Conservation (phyloP, 2,888 invertebrate genomes). For the Nematopogon swammerdamellus region DNA sequence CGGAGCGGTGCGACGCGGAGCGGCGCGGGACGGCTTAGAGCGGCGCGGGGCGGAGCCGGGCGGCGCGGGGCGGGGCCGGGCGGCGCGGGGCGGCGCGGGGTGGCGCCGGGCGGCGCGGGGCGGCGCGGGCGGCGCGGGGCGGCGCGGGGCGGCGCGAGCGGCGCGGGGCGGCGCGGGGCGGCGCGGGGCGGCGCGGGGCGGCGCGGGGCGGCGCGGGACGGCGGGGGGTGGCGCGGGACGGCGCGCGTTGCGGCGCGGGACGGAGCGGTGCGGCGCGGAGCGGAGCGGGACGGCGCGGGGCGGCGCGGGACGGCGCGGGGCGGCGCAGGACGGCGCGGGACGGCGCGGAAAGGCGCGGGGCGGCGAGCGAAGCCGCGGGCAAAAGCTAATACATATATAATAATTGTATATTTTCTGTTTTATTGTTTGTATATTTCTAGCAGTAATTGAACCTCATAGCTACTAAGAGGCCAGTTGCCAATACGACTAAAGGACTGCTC, state of each 20-base stretch:
- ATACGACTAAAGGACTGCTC: too few relatives aligned
- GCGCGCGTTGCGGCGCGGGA: too few relatives aligned
- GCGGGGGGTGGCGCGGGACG: too few relatives aligned
- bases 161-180: conserved; percentile 14
- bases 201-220: conserved; percentile 18
- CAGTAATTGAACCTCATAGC: conserved; percentile 3
- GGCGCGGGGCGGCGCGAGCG: conserved; percentile 10
- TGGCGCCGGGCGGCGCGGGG: conserved; percentile 12
- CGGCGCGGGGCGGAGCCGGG: conserved; percentile 20
- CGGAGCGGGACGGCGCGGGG: conserved; percentile 14
- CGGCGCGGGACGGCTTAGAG: conserved; percentile 19
- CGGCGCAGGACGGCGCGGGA: too few relatives aligned
- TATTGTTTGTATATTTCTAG: conserved; percentile 9
- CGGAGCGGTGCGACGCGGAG: too few relatives aligned
- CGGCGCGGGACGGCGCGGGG: conserved; percentile 9
- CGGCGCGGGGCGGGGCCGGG: too few relatives aligned
- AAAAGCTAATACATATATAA: too few relatives aligned
- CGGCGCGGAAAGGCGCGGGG: too few relatives aligned
- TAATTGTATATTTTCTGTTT: too few relatives aligned
- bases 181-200: conserved; percentile 20
- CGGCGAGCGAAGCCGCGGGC: too few relatives aligned
- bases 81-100: conserved; percentile 13
- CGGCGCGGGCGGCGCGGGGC: conserved; percentile 20
- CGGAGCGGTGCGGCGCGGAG: too few relatives aligned
- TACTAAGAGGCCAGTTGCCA: too few relatives aligned